Percentiles rank a stretch among this genome's conserved stretches.
Evolutionary conservation across 2,113 vertebrate genomes (phyloP).

Genomic region (Phylloscopus trochilus): DNA sequence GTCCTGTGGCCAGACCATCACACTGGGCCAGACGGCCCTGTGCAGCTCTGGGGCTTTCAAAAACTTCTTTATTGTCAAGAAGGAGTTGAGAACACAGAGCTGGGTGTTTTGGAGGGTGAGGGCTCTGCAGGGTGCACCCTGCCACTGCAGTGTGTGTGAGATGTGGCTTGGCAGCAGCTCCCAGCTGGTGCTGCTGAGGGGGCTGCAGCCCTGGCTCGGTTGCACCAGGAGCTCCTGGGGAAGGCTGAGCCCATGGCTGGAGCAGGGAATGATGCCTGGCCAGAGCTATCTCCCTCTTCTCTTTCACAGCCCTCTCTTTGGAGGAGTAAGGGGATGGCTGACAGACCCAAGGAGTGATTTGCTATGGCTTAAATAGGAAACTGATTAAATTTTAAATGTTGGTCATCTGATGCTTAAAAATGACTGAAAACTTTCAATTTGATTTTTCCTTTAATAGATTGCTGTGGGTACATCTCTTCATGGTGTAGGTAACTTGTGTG

Average conservation of each 20-base stretch:
- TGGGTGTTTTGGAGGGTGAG: rapidly evolving
- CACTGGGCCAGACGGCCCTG: rapidly evolving
- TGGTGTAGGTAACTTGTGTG: neutral
- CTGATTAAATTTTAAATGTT: neutral
- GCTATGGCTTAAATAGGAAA: neutral
- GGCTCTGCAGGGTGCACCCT: neutral
- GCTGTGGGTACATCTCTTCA: neutral
- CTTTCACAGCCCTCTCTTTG: neutral
- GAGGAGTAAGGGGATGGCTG: neutral
- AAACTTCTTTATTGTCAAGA: neutral
- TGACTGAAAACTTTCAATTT: neutral
- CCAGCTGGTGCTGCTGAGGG: rapidly evolving
- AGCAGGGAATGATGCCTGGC: neutral
- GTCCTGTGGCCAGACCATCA: neutral
- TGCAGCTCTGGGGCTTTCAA: neutral
- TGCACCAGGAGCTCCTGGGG: neutral
- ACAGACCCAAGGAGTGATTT: neutral
- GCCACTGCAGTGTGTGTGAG: neutral
- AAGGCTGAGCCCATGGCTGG: neutral
- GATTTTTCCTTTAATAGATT: neutral
- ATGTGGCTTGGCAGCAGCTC: neutral
- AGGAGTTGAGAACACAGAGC: neutral
- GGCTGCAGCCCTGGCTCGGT: neutral
- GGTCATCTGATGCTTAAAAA: neutral
- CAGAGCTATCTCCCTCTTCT: neutral